phyloP scores from a whole-genome alignment of 92 coral and sea anemone species.

The Diadumene lineata region DNA sequence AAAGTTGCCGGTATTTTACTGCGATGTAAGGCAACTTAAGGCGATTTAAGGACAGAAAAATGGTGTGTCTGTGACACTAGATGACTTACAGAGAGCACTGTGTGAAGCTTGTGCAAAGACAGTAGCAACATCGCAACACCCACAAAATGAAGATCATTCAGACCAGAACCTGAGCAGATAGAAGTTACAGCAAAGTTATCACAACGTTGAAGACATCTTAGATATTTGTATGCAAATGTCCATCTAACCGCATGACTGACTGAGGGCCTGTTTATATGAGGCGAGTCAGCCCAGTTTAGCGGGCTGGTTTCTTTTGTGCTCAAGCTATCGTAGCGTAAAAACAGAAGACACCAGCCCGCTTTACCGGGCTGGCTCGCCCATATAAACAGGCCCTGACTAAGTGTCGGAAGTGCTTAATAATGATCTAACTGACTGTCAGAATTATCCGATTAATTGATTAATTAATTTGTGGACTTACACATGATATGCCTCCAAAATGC shows the following conservation, averaged over 20 bases:
- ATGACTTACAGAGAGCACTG: slow-evolving; percentile 74
- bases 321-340: too few species aligned
- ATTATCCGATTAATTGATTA: neutral
- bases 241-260: neutral
- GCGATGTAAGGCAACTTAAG: too few species aligned
- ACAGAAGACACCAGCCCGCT: too few species aligned
- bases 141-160: slow-evolving; percentile 88
- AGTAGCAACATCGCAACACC: slow-evolving; percentile 90
- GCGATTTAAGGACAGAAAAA: too few species aligned
- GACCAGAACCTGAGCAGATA: slow-evolving; percentile 66
- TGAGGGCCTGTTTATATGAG: neutral
- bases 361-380: too few species aligned
- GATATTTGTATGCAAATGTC: too few species aligned
- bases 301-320: too few species aligned
- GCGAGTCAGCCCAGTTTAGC: too few species aligned
- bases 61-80: too few species aligned
- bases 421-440: neutral
- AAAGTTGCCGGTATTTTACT: too few species aligned
- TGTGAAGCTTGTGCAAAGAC: slow-evolving; percentile 87
- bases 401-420: neutral
- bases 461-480: slow-evolving; percentile 37
- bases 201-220: neutral
- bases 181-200: too few species aligned
- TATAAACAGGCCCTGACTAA: too few species aligned
- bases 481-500: slow-evolving; percentile 90